A percentile compares a stretch with the other conserved stretches of the same genome.
Conservation (phyloP, 2,888 invertebrate species). For the Dermolepida albohirtum region DNA sequence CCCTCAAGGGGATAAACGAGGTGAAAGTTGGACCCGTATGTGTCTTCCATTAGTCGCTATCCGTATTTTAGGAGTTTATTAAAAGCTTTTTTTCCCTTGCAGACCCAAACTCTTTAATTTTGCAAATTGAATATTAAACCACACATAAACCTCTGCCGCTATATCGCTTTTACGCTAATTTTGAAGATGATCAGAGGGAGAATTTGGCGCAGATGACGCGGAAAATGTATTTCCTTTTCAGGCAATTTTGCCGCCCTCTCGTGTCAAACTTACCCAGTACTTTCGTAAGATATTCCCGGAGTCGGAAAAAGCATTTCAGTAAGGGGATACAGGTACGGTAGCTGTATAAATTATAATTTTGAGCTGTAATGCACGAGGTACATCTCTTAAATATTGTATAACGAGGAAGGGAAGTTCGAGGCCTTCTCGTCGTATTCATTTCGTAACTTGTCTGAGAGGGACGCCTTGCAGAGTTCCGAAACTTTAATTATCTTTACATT, state of each 20-base stretch:
- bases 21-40: background rate
- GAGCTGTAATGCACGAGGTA: slow-evolving; percentile 12
- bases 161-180: background rate
- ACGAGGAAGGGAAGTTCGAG: slow-evolving; percentile 14
- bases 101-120: slow-evolving; percentile 3
- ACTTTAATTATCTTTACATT: slow-evolving; percentile 14
- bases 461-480: slow-evolving; percentile 22
- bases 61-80: background rate
- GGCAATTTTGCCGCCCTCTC: background rate
- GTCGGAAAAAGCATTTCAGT: background rate
- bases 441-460: slow-evolving; percentile 10
- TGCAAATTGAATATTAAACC: background rate
- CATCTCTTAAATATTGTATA: slow-evolving; percentile 27
- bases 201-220: background rate
- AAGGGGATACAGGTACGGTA: slow-evolving; percentile 2
- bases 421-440: slow-evolving; percentile 13
- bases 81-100: background rate
- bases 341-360: slow-evolving; percentile 18
- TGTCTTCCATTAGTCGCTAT: background rate
- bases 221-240: slow-evolving; percentile 2
- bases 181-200: too few relatives aligned
- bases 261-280: slow-evolving; percentile 8
- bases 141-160: slow-evolving; percentile 6
- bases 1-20: too few relatives aligned
- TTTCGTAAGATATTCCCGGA: slow-evolving; percentile 8